Percentiles rank a stretch among this genome's conserved stretches.
Evolutionary conservation across 2,888 invertebrate genomes (phyloP).

Genomic region (Phyto melanocephala): DNA sequence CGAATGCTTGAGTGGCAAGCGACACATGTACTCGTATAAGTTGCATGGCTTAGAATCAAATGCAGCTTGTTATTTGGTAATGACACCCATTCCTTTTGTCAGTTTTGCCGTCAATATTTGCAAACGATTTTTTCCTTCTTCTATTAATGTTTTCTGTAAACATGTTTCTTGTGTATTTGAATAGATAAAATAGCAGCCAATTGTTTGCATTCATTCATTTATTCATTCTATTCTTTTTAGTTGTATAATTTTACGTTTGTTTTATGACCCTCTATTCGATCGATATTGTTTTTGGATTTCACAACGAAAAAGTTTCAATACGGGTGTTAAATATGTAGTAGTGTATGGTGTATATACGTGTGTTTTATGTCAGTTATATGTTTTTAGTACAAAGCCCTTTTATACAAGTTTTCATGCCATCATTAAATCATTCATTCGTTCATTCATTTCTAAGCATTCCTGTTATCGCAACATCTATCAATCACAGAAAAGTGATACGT

Average conservation of each 20-base stretch:
- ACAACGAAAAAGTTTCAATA: neutral
- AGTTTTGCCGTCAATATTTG: neutral
- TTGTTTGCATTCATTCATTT: neutral
- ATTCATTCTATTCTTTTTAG: neutral
- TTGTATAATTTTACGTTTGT: neutral
- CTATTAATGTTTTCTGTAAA: conserved; percentile 1
- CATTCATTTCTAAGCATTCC: neutral
- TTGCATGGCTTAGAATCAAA: neutral
- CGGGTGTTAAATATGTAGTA: neutral
- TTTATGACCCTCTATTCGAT: neutral
- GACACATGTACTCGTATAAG: neutral
- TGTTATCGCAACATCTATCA: neutral
- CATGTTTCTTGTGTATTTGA: neutral
- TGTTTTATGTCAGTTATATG: no score
- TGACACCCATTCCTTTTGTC: neutral
- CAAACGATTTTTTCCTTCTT: neutral
- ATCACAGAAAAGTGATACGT: neutral
- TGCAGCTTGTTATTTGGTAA: conserved; percentile 6
- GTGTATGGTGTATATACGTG: neutral
- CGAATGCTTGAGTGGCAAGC: neutral
- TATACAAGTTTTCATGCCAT: neutral
- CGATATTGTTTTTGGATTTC: neutral
- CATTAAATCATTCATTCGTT: conserved; percentile 1
- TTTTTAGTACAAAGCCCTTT: neutral
- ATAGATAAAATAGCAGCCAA: neutral